Base-by-base conservation (phyloP, 2,888 invertebrate species). In the Leptura quadrifasciata region DNA sequence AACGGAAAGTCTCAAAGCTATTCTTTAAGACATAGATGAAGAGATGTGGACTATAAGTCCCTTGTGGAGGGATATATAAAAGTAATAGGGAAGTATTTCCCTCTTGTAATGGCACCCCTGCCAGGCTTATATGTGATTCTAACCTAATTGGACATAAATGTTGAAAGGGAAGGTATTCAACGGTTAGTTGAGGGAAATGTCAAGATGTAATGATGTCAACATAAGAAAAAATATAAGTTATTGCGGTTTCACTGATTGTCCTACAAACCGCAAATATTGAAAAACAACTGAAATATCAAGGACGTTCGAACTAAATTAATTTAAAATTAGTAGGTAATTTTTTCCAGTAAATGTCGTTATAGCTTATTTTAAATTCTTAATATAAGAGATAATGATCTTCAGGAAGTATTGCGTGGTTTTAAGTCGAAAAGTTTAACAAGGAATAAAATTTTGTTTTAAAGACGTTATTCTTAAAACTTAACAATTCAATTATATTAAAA, bases 31-130 rank as follows among this genome's bases (percentile, higher is more conserved):
- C 0, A 31, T 8, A 31, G 4, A 31, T n/a, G 47, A 47, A 2
- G 47, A 4, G n/a, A 18, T 27, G 4, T 31, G 8, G 17, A 61
- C 0, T 17, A 9, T 27, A 27, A 61, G 17, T 31, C 58, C 21
- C 61, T 57, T 74, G 52, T 61, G 35, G 60, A 52, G 78, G 60
- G 68, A 72, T 74, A 78, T 74, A 76, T 20, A 63, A 24, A 63
- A 63, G 63, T 63, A 63, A 63, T 63, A 39, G 63, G 39, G n/a
- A 63, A 63, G 63, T 63, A 63, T 63, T 63, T 63, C 39, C 63
- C 63, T 63, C 20, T 10, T 39, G 63, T 21, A 39, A 63, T 21
- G 39, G 35, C 39, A 39, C 39, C 39, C 24, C 24, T 61, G 15
- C 39, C 20, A 63, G 17, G 39, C 18, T 27, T 39, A 47, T 63